Evolutionary conservation across 2,113 vertebrate genomes (phyloP), one percentile per base, ranked within the genome.

Genomic region (Phasianus colchicus): DNA sequence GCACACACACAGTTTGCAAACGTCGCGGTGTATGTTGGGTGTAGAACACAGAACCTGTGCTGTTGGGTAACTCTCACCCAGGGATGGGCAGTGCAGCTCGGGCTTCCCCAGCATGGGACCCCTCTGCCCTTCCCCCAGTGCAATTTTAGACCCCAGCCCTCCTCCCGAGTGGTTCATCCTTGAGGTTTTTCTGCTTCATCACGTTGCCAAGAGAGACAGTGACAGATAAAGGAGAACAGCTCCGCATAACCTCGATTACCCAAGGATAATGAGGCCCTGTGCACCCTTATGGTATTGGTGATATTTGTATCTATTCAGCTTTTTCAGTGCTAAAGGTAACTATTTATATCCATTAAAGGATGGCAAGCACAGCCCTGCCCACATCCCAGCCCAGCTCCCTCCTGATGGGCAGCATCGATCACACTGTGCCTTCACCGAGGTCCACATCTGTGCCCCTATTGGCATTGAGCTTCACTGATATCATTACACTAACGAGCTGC

Each of bases 241-340:
- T 83, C 67, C 84, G 77, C 55, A 7, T 92, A 90, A 97, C 97
- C 96, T 96, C 96, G 92, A 95, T 97, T 97, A 96, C 88, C 93
- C 78, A 60, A 87, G 88, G 95, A 97, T 82, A 92, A 96, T 50
- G 57, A 76, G 93, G 74, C 96, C 90, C 93, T 54, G 67, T 11
- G 61, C 85, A 91, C 93, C 85, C 87, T 72, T 64, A 87, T 48
- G 81, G 70, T 70, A 54, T 38, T 11, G 66, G 74, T 34, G 42
- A 57, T 78, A 36, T 91, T 93, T 75, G 81, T 54, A 88, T 74
- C 91, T 47, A 86, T 95, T 96, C 96, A 96, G 97, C 96, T 96
- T 93, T 96, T 96, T 92, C 93, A 75, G 70, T 1, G 1, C 36
- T 71, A 76, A 80, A 78, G 81, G 50, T 52, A 34, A 93, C 89